Evolutionary conservation across 2,797 vertebrate species (phyloP).

Genomic region (Chaenodraco wilsoni): DNA sequence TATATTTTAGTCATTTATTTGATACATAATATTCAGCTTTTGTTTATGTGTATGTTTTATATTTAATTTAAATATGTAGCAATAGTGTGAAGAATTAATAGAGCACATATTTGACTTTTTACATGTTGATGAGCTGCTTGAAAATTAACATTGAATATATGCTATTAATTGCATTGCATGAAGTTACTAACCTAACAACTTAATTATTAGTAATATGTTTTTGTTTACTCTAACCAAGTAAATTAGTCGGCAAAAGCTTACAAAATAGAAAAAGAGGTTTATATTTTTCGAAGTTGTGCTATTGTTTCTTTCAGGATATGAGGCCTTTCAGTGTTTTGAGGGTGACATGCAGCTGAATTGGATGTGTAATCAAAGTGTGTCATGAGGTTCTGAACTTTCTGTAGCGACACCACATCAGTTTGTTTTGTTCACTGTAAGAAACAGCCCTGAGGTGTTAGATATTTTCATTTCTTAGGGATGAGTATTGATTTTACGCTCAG

Average conservation of each 20-base stretch:
- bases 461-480: not conserved
- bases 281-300: not conserved
- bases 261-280: not conserved
- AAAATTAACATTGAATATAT: no score
- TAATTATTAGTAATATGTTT: no score
- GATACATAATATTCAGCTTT: not conserved
- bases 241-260: not conserved
- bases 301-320: not conserved
- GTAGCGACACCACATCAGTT: not conserved
- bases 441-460: not conserved
- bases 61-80: not conserved
- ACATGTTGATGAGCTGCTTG: no score
- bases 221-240: no score
- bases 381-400: not conserved
- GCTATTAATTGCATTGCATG: no score
- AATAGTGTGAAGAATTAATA: not conserved
- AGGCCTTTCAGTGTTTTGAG: not conserved
- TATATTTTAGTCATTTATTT: not conserved
- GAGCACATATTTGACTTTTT: not conserved
- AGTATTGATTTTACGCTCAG: conserved; percentile 27
- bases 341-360: not conserved
- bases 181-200: no score
- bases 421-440: conserved; percentile 3
- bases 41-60: not conserved
- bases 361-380: not conserved